phyloP scores from a whole-genome alignment of 2,113 vertebrate genomes.

The Passer montanus region DNA sequence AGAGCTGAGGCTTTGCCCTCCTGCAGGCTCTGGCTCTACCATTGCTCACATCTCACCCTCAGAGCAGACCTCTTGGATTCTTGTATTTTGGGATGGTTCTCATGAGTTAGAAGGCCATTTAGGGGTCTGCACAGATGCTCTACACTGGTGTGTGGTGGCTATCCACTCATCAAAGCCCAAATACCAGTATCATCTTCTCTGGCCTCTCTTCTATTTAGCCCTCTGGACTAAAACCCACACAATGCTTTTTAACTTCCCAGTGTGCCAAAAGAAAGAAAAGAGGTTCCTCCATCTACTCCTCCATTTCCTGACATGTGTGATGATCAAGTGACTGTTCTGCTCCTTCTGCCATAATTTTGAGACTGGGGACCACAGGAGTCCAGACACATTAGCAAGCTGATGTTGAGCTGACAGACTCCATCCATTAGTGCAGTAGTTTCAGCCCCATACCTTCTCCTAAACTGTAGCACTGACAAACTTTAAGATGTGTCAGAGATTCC shows the following conservation, averaged over 20 bases:
- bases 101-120: not conserved
- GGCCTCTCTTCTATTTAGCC: not conserved
- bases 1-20: not conserved
- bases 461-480: not conserved
- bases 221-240: not conserved
- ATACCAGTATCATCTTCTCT: not conserved
- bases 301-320: not conserved
- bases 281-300: not conserved
- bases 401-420: not conserved
- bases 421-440: not conserved
- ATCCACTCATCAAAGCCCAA: not conserved
- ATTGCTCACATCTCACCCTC: not conserved
- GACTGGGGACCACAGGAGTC: not conserved
- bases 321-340: not conserved
- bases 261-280: not conserved
- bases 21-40: not conserved
- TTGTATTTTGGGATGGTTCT: not conserved
- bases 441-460: not conserved
- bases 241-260: not conserved
- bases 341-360: not conserved
- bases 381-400: not conserved
- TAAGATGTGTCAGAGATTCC: not conserved
- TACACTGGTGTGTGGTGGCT: not conserved
- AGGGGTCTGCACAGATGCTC: not conserved
- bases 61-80: not conserved